Base-by-base conservation (phyloP, 2,888 invertebrate genomes). In the Ceratothoa steindachneri region DNA sequence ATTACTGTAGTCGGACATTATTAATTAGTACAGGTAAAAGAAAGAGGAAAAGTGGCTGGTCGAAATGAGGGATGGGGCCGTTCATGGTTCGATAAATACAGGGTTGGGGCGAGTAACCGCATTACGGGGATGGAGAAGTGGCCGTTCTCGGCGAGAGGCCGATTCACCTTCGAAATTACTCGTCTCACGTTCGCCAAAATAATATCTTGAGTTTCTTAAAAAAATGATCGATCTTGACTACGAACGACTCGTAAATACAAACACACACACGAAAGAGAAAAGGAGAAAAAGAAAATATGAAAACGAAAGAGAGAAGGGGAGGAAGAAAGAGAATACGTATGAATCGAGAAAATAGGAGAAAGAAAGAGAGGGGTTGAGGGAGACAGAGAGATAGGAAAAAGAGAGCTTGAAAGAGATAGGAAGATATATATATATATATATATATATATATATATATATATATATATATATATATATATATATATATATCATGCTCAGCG, bases 21-120 rank as follows among this genome's bases (percentile, higher is more conserved):
- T 60, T 60, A 60, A 60, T 60, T 60, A 60, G 27, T 12, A 2
- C 60, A 60, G 60, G 60, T 60, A 60, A 22, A 60, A 60, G 2
- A 24, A 24, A 15, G 15, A 15, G 5, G 41, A 9, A 41, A 5
- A 5, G 41, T 15, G 41, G 15, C n/a, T n/a, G 41, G 15, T 15
- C 15, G 41, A 15, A 15, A 41, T 41, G 41, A 41, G 15, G 41
- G 15, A 41, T 41, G 41, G 15, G 41, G 41, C 41, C 41, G 41
- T 41, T 41, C 41, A 41, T 41, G 15, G 41, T 15, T 41, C 41
- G 41, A 15, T 41, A 41, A 41, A 41, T 41, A 41, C 41, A 41
- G 5, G 7, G 7, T 41, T 41, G 5, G 41, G 41, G 7, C 41
- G 41, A 5, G 41, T 41, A 41, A 41, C 41, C 41, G 15, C 41